A percentile compares a stretch with the other conserved stretches of the same genome.
Conservation (phyloP, 2,888 invertebrate species). For the Barypeithes pellucidus region DNA sequence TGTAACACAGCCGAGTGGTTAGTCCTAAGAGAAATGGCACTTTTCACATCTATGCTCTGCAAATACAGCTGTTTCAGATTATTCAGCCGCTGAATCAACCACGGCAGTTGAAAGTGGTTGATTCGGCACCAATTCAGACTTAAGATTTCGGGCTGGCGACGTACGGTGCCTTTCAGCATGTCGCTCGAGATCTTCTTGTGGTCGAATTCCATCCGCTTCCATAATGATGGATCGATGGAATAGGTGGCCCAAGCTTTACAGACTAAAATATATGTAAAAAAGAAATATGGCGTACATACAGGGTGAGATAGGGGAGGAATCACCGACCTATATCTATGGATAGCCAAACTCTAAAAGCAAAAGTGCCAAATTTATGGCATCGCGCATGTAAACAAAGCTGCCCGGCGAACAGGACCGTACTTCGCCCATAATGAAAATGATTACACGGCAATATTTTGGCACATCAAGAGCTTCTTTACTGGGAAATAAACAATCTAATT, state of each 20-base stretch:
- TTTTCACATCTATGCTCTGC: slow-evolving; percentile 82
- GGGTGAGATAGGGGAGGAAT: too few species aligned
- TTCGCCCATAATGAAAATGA: too few species aligned
- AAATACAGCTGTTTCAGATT: slow-evolving; percentile 87
- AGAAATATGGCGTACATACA: too few species aligned
- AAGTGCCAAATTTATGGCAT: too few species aligned
- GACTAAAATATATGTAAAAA: slow-evolving; percentile 78
- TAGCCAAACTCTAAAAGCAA: too few species aligned
- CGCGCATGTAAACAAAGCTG: too few species aligned
- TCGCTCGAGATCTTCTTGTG: slow-evolving; percentile 72
- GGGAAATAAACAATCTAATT: too few species aligned
- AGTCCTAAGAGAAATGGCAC: slow-evolving; percentile 86
- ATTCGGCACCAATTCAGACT: slow-evolving; percentile 92
- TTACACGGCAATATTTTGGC: too few species aligned
- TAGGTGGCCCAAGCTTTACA: slow-evolving; percentile 93
- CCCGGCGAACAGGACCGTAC: too few species aligned
- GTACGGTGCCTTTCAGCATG: slow-evolving; percentile 80
- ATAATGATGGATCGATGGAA: slow-evolving; percentile 86
- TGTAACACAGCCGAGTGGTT: slow-evolving; percentile 72
- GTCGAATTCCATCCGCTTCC: slow-evolving; percentile 89
- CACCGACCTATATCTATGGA: too few species aligned
- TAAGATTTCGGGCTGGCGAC: slow-evolving; percentile 90
- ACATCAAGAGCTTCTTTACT: too few species aligned
- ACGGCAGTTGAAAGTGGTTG: slow-evolving; percentile 89
- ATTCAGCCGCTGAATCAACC: slow-evolving; percentile 91